phyloP scores from a whole-genome alignment of 2,888 invertebrate genomes.

The Leuctra nigra region DNA sequence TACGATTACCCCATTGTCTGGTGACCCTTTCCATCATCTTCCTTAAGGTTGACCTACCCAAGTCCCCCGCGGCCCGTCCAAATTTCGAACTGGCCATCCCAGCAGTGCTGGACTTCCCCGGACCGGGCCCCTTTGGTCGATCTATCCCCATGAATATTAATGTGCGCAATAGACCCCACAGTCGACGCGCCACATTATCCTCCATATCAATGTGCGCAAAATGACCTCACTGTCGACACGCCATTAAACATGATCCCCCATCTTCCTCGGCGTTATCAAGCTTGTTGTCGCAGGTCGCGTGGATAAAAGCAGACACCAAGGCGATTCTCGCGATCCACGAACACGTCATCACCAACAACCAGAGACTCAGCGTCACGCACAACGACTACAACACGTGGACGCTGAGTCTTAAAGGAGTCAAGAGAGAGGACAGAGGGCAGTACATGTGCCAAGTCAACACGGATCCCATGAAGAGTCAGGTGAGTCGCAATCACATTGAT shows the following conservation, averaged over 20 bases:
- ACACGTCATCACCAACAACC: slow-evolving; percentile 90
- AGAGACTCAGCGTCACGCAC: slow-evolving; percentile 80
- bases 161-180: too few relatives aligned
- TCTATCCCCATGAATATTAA: too few relatives aligned
- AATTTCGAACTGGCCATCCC: too few relatives aligned
- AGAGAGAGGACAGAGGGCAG: slow-evolving; percentile 79
- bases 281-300: slow-evolving; percentile 71
- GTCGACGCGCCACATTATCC: not conserved
- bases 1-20: too few relatives aligned
- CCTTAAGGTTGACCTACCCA: too few relatives aligned
- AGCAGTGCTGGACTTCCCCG: too few relatives aligned
- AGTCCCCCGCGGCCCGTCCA: too few relatives aligned
- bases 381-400: slow-evolving; percentile 93
- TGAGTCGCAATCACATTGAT: too few relatives aligned
- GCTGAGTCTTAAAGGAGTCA: slow-evolving; percentile 76
- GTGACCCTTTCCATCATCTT: too few relatives aligned
- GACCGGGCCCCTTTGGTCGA: too few relatives aligned
- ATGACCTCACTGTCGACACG: not conserved
- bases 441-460: slow-evolving; percentile 96
- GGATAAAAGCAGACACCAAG: slow-evolving; percentile 92
- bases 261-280: not conserved
- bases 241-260: not conserved
- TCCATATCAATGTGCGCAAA: too few relatives aligned
- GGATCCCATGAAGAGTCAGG: slow-evolving; percentile 92
- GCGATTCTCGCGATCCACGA: slow-evolving; percentile 90